Percentiles rank a stretch among this genome's conserved stretches.
Evolutionary conservation across 2,797 vertebrate genomes (phyloP).

Genomic region (Pelodytes ibericus): DNA sequence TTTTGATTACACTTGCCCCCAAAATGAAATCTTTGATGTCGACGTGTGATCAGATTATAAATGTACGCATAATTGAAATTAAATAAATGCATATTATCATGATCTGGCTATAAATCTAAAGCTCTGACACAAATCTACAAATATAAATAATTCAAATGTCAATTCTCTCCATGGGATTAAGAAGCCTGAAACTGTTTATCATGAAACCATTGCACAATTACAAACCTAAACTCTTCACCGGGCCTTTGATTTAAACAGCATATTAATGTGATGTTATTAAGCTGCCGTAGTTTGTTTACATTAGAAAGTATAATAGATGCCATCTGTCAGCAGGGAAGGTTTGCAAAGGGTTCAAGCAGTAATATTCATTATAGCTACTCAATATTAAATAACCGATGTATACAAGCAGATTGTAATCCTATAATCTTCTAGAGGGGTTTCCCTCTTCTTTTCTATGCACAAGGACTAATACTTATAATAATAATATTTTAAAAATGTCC

Average conservation of each 20-base stretch:
- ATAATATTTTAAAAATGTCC: too few relatives aligned
- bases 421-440: neutral
- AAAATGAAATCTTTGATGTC: neutral
- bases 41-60: neutral
- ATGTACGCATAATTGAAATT: slow-evolving; percentile 7
- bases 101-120: slow-evolving; percentile 29
- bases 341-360: slow-evolving; percentile 13
- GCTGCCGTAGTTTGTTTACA: slow-evolving; percentile 16
- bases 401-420: neutral
- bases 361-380: slow-evolving; percentile 13
- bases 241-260: slow-evolving; percentile 14
- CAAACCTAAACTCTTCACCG: slow-evolving; percentile 13
- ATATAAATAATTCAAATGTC: slow-evolving; percentile 19
- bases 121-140: slow-evolving; percentile 5
- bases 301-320: slow-evolving; percentile 11
- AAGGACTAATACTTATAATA: too few relatives aligned
- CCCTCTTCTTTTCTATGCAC: too few relatives aligned
- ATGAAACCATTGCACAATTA: slow-evolving; percentile 9
- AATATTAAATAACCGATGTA: slow-evolving; percentile 13
- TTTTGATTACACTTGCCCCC: too few relatives aligned
- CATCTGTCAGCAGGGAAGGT: slow-evolving; percentile 2
- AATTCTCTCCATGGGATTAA: slow-evolving; percentile 22
- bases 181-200: slow-evolving; percentile 11
- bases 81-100: slow-evolving; percentile 7
- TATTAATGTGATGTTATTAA: slow-evolving; percentile 16